Percentiles rank a stretch among this genome's conserved stretches.
These are phyloP conservation scores for Oreochromis spilurus DNA, from an alignment of 2,113 vertebrate genomes.

Conservation along the genomic window DNA sequence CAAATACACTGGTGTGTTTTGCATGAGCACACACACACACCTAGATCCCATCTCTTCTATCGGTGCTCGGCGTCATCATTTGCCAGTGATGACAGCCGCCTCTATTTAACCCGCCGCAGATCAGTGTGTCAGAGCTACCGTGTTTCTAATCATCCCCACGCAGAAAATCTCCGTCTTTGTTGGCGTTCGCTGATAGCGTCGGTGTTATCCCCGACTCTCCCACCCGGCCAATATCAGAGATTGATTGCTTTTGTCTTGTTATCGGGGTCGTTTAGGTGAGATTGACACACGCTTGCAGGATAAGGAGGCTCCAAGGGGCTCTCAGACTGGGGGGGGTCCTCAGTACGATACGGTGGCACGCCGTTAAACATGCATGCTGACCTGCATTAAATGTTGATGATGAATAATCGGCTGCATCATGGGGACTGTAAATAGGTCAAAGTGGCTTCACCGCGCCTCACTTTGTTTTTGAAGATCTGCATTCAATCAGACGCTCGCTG, in stretches of 20 bases:
- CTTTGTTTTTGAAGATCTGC: neutral
- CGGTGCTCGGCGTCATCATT: constrained; percentile 39
- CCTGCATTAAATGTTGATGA: constrained; percentile 58
- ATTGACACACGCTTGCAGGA: constrained; percentile 50
- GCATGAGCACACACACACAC: neutral
- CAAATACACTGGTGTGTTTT: neutral
- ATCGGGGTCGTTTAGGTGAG: constrained; percentile 53
- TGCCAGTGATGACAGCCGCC: constrained; percentile 48
- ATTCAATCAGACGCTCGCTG: neutral
- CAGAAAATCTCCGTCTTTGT: constrained; percentile 53
- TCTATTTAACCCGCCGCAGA: constrained; percentile 42
- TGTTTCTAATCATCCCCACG: constrained; percentile 49
- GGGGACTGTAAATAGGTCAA: constrained; percentile 49
- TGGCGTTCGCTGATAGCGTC: constrained; percentile 37
- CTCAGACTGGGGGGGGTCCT: neutral
- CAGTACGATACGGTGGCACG: neutral
- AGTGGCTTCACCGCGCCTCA: neutral
- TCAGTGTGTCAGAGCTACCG: constrained; percentile 37
- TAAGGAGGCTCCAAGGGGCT: constrained; percentile 33
- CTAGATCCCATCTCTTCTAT: constrained; percentile 47
- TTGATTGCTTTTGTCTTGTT: constrained; percentile 64
- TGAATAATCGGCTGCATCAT: constrained; percentile 51
- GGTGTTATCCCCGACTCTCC: constrained; percentile 21
- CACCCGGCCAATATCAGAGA: constrained; percentile 49
- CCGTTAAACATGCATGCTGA: constrained; percentile 58